Percentiles rank a stretch among this genome's conserved stretches.
phyloP scores from a whole-genome alignment of 2,888 invertebrate genomes.

The Coelinius sp. region DNA sequence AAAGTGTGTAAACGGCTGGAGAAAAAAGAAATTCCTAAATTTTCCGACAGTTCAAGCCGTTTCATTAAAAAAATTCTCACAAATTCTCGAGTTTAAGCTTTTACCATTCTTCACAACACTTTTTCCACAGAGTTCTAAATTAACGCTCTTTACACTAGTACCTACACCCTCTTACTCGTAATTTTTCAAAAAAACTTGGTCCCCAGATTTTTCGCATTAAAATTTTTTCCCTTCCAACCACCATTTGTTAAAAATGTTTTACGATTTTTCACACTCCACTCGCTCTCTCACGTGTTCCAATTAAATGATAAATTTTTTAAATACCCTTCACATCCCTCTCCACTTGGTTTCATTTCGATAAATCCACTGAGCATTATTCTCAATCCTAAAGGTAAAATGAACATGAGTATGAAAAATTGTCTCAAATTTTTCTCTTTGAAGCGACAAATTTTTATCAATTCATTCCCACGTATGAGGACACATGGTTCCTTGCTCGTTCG shows the following conservation, averaged over 20 bases:
- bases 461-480: conserved; percentile 41
- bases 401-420: background rate
- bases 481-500: conserved; percentile 45
- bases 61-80: conserved; percentile 35
- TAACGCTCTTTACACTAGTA: conserved; percentile 28
- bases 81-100: conserved; percentile 29
- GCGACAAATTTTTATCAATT: conserved; percentile 49
- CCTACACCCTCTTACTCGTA: conserved; percentile 3
- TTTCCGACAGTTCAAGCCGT: conserved; percentile 28
- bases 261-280: background rate
- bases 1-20: background rate
- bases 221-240: conserved; percentile 17
- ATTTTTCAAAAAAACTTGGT: conserved; percentile 24
- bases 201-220: conserved; percentile 22
- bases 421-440: conserved; percentile 43
- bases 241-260: conserved; percentile 23
- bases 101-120: conserved; percentile 28
- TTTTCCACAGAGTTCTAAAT: conserved; percentile 26
- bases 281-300: background rate
- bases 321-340: background rate
- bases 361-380: background rate
- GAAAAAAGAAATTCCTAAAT: background rate
- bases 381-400: background rate
- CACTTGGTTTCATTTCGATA: background rate
- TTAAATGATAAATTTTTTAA: background rate